These are phyloP conservation scores for Zoanthus sansibaricus DNA, from an alignment of 92 coral and sea anemone genomes.

Conservation along the genomic window DNA sequence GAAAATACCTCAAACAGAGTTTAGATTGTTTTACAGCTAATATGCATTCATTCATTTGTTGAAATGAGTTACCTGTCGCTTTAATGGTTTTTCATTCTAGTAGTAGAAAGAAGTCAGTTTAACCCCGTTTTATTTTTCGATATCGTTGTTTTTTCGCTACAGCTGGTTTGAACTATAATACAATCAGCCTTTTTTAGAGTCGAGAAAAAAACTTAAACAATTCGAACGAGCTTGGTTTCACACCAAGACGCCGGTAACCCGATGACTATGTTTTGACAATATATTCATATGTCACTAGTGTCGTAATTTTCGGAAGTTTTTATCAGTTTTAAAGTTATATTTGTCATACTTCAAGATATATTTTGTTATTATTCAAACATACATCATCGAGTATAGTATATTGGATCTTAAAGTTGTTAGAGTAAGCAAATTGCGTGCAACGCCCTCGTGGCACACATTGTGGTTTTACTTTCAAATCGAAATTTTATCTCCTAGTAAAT, in stretches of 20 bases:
- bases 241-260: constrained; percentile 17
- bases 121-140: not conserved
- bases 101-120: not conserved
- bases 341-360: not conserved
- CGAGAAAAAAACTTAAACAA: not conserved
- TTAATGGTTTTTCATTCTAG: not conserved
- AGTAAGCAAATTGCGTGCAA: not conserved
- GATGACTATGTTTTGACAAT: not conserved
- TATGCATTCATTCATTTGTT: not conserved
- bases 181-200: not conserved
- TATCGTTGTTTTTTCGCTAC: not conserved
- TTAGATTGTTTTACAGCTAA: not conserved
- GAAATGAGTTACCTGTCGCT: not conserved
- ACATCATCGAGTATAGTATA: not conserved
- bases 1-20: not conserved
- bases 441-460: not conserved
- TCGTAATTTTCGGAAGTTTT: not conserved
- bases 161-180: not conserved
- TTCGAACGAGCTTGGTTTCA: not conserved
- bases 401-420: not conserved
- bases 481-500: not conserved
- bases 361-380: not conserved
- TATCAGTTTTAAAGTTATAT: not conserved
- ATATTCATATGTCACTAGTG: not conserved
- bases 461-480: not conserved